Percentiles rank a stretch among this genome's conserved stretches.
Conservation (phyloP, 1,140 invertebrate genomes). For the Meloidogyne chitwoodi region DNA sequence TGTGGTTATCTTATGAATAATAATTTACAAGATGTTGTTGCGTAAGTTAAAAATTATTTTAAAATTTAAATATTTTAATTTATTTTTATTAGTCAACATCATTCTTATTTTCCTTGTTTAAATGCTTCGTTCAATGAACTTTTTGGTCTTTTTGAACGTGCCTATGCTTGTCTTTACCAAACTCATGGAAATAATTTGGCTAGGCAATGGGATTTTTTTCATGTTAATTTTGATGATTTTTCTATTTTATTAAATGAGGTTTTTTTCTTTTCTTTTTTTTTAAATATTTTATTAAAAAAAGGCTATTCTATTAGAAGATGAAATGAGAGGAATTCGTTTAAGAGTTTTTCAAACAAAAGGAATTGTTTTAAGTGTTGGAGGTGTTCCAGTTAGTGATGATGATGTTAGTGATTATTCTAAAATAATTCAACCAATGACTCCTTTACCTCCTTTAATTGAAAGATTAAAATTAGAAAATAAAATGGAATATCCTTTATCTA, state of each 20-base stretch:
- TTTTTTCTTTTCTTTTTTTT: background rate
- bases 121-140: constrained; percentile 7
- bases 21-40: background rate
- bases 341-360: background rate
- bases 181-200: constrained; percentile 29
- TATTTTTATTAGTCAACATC: background rate
- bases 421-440: constrained; percentile 3
- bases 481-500: constrained; percentile 13
- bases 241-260: constrained; percentile 15
- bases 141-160: constrained; percentile 2
- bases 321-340: background rate
- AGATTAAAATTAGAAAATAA: background rate
- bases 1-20: background rate
- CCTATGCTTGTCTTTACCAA: constrained; percentile 24
- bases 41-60: background rate
- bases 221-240: constrained; percentile 27
- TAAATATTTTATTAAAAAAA: background rate
- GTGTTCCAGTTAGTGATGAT: background rate
- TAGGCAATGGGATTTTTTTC: constrained; percentile 29
- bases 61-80: too few relatives aligned
- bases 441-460: background rate
- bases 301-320: background rate
- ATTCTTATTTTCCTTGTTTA: background rate
- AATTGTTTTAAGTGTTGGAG: background rate
- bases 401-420: background rate